Evolutionary conservation across 2,888 invertebrate species (phyloP).

Genomic region (Hipparchia semele): DNA sequence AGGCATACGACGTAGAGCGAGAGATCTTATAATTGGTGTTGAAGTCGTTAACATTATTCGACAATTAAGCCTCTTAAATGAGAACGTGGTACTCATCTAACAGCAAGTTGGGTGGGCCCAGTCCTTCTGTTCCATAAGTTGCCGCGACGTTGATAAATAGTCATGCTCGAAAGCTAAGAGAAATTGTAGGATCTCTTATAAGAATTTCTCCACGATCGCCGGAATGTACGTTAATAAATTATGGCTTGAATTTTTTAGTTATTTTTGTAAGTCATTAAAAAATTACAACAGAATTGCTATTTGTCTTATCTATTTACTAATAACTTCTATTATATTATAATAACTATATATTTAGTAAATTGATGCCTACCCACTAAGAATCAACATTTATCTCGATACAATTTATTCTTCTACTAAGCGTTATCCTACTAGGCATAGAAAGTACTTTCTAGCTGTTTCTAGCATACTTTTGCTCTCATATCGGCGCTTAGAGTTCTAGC

Average conservation of each 20-base stretch:
- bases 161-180: constrained; percentile 21
- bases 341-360: too few relatives aligned
- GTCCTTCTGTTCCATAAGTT: constrained; percentile 20
- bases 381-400: too few relatives aligned
- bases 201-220: constrained; percentile 19
- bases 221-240: constrained; percentile 23
- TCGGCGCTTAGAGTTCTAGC: too few relatives aligned
- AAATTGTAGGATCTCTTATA: constrained; percentile 19
- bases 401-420: too few relatives aligned
- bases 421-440: too few relatives aligned
- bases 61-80: constrained; percentile 10
- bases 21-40: too few relatives aligned
- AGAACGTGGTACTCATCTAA: constrained; percentile 6
- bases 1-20: too few relatives aligned
- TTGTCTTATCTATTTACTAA: not conserved
- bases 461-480: too few relatives aligned
- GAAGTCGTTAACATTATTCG: constrained; percentile 9
- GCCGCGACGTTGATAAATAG: constrained; percentile 25
- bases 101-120: constrained; percentile 11
- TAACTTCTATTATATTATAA: not conserved
- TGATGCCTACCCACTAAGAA: too few relatives aligned
- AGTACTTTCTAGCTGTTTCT: too few relatives aligned
- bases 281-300: too few relatives aligned
- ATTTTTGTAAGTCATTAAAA: constrained; percentile 4
- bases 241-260: constrained; percentile 3